Evolutionary conservation across 2,888 invertebrate species (phyloP), one percentile per base, ranked within the genome.

Genomic region (Clepsis dumicolana): DNA sequence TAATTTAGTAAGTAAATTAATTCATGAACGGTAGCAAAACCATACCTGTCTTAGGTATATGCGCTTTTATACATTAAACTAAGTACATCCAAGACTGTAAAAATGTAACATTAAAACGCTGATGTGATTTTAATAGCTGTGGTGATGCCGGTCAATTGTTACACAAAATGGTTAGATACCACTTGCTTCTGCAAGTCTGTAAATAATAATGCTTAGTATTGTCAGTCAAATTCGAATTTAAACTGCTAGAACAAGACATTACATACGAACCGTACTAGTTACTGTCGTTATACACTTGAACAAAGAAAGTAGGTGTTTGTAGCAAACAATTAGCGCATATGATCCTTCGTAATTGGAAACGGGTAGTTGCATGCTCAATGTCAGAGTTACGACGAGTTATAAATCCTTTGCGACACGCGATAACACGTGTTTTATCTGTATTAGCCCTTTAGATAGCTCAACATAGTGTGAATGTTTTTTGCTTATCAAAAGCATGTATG

Each of bases 81-180:
- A 16, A 8, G 14, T 4, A 14, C 12, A 14, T 14, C n/a, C 7
- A 53, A 27, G 52, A 27, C 52, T n/a, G 3, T 53, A n/a, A 27
- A 48, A 8, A n/a, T 48, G 21, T 21, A 21, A 27, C 52, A 53
- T 53, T 18, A 53, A 53, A 52, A 62, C 24, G 24, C 12, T 56
- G 44, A 64, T 56, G 56, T 50, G 24, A 14, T 57, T 65, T 57
- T 65, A 65, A 57, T 57, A 50, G 56, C 24, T 50, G 25, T 35
- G 50, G 27, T 38, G 35, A 50, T 38, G 38, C 10, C 0, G 53
- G 24, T 16, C 64, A 4, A 56, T 64, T 64, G 63, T 63, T 63
- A 63, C 16, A 41, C 27, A 41, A 62, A 62, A 54, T 29, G 25
- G 52, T 5, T 44, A 29, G n/a, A 14, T 16, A 44, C 7, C 44